phyloP scores from a whole-genome alignment of 2,113 vertebrate genomes.

The Engystomops pustulosus region DNA sequence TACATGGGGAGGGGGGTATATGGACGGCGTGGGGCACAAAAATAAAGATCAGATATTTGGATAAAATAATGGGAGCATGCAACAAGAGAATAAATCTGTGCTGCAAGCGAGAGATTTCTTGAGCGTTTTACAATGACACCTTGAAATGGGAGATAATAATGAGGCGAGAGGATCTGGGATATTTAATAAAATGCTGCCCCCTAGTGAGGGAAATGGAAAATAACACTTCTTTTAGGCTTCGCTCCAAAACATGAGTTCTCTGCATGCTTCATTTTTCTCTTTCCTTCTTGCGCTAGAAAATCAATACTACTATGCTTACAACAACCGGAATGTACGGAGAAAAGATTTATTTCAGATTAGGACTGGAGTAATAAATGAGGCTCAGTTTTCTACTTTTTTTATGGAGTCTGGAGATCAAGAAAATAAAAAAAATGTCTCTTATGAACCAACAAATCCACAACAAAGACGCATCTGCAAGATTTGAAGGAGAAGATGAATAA shows the following conservation, averaged over 20 bases:
- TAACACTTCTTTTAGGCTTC: not conserved
- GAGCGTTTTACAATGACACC: constrained; percentile 10
- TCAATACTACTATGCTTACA: constrained; percentile 26
- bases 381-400: not conserved
- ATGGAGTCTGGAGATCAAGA: not conserved
- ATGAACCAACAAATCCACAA: not conserved
- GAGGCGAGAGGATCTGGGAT: constrained; percentile 9
- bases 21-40: not conserved
- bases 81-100: constrained; percentile 19
- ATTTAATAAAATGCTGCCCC: constrained; percentile 59
- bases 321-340: not conserved
- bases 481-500: not conserved
- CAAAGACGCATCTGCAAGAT: not conserved
- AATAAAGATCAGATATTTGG: not conserved
- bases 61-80: not conserved
- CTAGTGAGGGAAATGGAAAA: constrained; percentile 68
- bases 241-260: not conserved
- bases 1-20: not conserved
- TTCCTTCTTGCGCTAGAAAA: not conserved
- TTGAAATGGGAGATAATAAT: constrained; percentile 36
- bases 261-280: constrained; percentile 19
- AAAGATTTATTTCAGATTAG: constrained; percentile 6
- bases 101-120: constrained; percentile 19
- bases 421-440: not conserved
- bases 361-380: not conserved